A percentile compares a stretch with the other conserved stretches of the same genome.
phyloP scores from a whole-genome alignment of 64 coral and sea anemone genomes.

The Montipora sp. region DNA sequence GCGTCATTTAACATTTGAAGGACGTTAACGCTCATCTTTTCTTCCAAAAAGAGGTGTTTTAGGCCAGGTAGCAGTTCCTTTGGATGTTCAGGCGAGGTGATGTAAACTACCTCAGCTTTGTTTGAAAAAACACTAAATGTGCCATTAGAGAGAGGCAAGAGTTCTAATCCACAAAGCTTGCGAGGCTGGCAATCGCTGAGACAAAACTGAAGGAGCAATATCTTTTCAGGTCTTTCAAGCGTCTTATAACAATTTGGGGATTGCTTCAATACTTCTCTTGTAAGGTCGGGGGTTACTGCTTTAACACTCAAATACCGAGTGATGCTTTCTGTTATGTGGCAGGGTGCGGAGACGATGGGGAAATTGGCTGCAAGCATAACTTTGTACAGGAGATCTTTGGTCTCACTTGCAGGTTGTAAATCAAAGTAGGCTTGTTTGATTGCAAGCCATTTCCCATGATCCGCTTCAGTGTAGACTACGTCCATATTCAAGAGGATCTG shows the following conservation, averaged over 20 bases:
- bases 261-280: slow-evolving; percentile 25
- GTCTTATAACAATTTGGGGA: background rate
- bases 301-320: background rate
- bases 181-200: slow-evolving; percentile 34
- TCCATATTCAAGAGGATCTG: slow-evolving; percentile 12
- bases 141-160: slow-evolving; percentile 64
- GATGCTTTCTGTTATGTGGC: slow-evolving; percentile 53
- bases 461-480: slow-evolving; percentile 51
- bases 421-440: slow-evolving; percentile 51
- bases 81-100: slow-evolving; percentile 59
- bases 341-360: slow-evolving; percentile 59
- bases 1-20: slow-evolving; percentile 9
- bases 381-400: slow-evolving; percentile 5
- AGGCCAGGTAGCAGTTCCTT: slow-evolving; percentile 61
- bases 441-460: slow-evolving; percentile 56
- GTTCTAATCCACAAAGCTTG: slow-evolving; percentile 44
- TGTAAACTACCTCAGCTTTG: slow-evolving; percentile 12
- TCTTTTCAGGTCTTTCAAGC: slow-evolving; percentile 31
- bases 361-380: slow-evolving; percentile 45
- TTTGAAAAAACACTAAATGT: slow-evolving; percentile 37
- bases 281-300: slow-evolving; percentile 6
- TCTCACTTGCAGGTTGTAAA: background rate
- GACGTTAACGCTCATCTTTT: background rate
- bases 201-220: slow-evolving; percentile 56
- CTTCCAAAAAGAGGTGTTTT: slow-evolving; percentile 45